These are phyloP conservation scores for Gouania willdenowi DNA, from an alignment of 2,797 vertebrate species.

Conservation along the genomic window DNA sequence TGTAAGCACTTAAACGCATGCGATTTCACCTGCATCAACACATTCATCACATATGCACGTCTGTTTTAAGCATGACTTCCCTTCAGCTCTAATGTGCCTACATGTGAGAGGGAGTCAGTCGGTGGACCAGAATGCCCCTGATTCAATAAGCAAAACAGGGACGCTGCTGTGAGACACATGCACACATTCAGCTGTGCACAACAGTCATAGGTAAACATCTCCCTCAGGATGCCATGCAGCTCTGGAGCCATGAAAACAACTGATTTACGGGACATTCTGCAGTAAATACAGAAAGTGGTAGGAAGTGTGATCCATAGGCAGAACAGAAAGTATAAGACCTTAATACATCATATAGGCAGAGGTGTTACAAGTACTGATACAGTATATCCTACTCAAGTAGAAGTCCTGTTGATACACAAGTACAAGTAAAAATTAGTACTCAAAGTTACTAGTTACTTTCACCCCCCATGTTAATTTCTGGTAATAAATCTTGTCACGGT, in stretches of 20 bases:
- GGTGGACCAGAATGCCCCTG: constrained; percentile 25
- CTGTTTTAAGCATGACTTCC: constrained; percentile 14
- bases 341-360: no score
- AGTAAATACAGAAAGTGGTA: not conserved
- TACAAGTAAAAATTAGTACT: no score
- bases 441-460: no score
- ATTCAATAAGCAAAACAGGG: constrained; percentile 40
- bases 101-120: not conserved
- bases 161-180: constrained; percentile 10
- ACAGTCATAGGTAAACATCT: constrained; percentile 7
- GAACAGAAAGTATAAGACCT: not conserved
- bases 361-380: no score
- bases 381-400: no score
- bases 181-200: constrained; percentile 23
- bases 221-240: constrained; percentile 3
- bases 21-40: constrained; percentile 14
- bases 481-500: no score
- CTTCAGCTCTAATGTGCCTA: not conserved
- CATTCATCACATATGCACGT: not conserved
- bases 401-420: no score
- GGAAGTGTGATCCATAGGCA: not conserved
- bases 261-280: not conserved
- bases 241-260: no score
- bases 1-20: constrained; percentile 22
- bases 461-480: no score